Percentiles rank a stretch among this genome's conserved stretches.
These are phyloP conservation scores for Champsocephalus gunnari DNA, from an alignment of 2,797 vertebrate species.

Conservation along the genomic window DNA sequence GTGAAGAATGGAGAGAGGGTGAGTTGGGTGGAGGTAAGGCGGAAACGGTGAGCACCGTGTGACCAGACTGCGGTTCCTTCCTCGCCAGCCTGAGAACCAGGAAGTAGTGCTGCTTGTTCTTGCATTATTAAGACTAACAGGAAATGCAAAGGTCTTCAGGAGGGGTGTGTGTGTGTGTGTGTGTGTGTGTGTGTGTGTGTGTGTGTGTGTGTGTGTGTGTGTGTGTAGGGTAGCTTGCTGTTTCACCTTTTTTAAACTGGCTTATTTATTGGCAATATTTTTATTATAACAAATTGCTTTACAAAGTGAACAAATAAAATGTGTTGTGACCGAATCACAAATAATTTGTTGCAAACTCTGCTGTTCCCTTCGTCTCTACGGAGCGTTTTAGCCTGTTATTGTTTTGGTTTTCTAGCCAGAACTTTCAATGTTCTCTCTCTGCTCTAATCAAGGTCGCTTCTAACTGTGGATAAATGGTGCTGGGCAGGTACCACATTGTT, in stretches of 20 bases:
- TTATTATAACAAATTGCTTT: background rate
- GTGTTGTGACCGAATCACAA: background rate
- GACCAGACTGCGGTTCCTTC: conserved; percentile 87
- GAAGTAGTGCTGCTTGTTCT: conserved; percentile 84
- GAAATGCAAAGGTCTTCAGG: conserved; percentile 87
- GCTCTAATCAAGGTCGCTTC: background rate
- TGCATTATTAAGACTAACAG: conserved; percentile 86
- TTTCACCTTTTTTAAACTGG: too few relatives aligned
- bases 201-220: conserved; percentile 25
- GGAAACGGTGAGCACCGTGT: conserved; percentile 79
- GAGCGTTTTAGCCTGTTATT: conserved; percentile 4
- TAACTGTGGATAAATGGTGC: too few relatives aligned
- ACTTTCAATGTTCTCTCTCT: conserved; percentile 8
- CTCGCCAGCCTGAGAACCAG: conserved; percentile 87
- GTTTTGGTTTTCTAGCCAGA: conserved; percentile 2
- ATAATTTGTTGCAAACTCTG: background rate
- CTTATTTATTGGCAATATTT: background rate
- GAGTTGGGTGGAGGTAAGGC: conserved; percentile 51
- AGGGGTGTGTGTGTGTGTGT: conserved; percentile 24
- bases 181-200: conserved; percentile 30
- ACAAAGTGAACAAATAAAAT: background rate
- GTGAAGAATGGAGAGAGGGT: conserved; percentile 42
- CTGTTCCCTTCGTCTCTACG: background rate
- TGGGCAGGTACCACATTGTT: too few relatives aligned
- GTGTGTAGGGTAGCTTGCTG: conserved; percentile 12